These are phyloP conservation scores for Sarotherodon lohbergeri DNA, from an alignment of 2,113 vertebrate genomes.

Conservation along the genomic window DNA sequence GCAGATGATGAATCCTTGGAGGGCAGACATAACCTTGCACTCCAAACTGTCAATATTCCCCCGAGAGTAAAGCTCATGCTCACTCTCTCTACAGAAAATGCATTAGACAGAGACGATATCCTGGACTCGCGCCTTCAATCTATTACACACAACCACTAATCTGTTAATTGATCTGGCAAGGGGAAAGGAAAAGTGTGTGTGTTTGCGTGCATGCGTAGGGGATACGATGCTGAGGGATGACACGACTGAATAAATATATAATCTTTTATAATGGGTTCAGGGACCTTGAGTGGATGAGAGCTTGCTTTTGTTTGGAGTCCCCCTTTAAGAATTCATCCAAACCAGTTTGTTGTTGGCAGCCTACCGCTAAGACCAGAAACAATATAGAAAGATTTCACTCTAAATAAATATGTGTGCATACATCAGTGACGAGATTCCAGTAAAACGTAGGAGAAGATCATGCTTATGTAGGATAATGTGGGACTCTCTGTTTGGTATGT, in stretches of 20 bases:
- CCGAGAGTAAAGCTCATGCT: conserved; percentile 48
- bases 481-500: not conserved
- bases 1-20: conserved; percentile 35
- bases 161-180: conserved; percentile 64
- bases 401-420: not conserved
- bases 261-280: conserved; percentile 39
- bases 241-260: conserved; percentile 15
- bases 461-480: not conserved
- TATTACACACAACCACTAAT: conserved; percentile 44
- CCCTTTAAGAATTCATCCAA: not conserved
- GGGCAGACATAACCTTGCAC: conserved; percentile 47
- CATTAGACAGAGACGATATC: conserved; percentile 59
- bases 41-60: conserved; percentile 52
- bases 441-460: not conserved
- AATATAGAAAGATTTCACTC: not conserved
- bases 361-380: not conserved
- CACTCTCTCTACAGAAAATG: conserved; percentile 42
- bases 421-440: not conserved
- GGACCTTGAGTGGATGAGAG: conserved; percentile 2
- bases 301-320: not conserved
- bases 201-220: not conserved
- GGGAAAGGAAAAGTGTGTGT: not conserved
- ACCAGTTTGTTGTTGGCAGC: not conserved
- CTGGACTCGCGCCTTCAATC: conserved; percentile 12
- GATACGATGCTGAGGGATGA: not conserved